Conservation (phyloP, 1,140 invertebrate species). For the Drosophila ogumai region DNA sequence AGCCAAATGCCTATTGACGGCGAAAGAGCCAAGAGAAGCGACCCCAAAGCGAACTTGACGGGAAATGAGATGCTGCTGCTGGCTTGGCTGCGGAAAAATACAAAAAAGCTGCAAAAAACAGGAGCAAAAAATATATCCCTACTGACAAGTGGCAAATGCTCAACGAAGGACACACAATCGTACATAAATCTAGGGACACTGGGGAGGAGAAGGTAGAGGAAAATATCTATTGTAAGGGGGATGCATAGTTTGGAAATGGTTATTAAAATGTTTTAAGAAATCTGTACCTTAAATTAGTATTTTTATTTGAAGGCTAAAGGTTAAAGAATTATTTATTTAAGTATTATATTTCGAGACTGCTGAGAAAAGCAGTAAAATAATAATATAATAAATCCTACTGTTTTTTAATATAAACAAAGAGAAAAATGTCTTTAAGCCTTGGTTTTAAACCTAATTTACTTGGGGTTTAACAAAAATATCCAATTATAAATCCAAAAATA, state of each 20-base stretch:
- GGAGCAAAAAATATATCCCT: conserved; percentile 24
- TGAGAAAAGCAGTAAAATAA: no score
- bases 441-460: no score
- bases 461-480: no score
- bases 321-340: no score
- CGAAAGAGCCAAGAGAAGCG: conserved; percentile 20
- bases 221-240: background rate
- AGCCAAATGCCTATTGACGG: conserved; percentile 79
- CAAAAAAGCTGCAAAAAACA: background rate
- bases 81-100: conserved; percentile 42
- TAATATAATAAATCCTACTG: no score
- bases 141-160: conserved; percentile 69
- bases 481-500: no score
- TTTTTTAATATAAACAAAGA: no score
- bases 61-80: conserved; percentile 65
- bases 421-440: no score
- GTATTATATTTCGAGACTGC: no score
- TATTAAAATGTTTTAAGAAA: background rate
- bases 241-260: background rate
- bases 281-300: background rate
- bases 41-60: conserved; percentile 63
- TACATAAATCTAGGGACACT: conserved; percentile 48
- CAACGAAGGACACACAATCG: conserved; percentile 30
- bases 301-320: no score
- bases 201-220: background rate